A percentile compares a stretch with the other conserved stretches of the same genome.
Conservation (phyloP, 1,140 invertebrate species). For the Gonioctena quinquepunctata region DNA sequence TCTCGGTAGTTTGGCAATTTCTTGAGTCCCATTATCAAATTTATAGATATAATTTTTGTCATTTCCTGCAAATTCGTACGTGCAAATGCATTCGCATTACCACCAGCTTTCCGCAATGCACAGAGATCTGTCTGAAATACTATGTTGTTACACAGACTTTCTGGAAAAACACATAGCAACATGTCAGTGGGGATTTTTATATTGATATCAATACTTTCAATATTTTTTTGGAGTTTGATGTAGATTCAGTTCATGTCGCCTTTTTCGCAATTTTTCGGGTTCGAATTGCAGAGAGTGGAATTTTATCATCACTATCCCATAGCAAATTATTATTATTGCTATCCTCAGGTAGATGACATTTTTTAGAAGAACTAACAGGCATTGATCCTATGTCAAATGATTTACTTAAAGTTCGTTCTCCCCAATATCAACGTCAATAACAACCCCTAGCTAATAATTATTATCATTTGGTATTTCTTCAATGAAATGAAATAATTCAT, state of each 20-base stretch:
- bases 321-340: not conserved
- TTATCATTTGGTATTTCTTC: too few relatives aligned
- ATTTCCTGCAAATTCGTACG: constrained; percentile 5
- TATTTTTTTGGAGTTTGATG: not conserved
- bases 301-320: not conserved
- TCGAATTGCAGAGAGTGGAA: too few relatives aligned
- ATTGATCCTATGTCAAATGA: not conserved
- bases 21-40: constrained; percentile 33
- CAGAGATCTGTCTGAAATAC: not conserved
- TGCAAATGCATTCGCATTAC: not conserved
- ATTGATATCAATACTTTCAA: not conserved
- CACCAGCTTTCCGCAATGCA: not conserved
- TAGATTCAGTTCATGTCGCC: too few relatives aligned
- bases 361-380: not conserved
- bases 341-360: too few relatives aligned
- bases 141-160: not conserved
- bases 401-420: not conserved
- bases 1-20: constrained; percentile 16
- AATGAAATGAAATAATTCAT: too few relatives aligned
- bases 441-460: not conserved
- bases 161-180: not conserved
- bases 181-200: not conserved
- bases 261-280: too few relatives aligned
- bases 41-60: too few relatives aligned
- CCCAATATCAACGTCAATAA: not conserved